Base-by-base conservation (phyloP, 2,797 vertebrate genomes). In the Macroramphosus scolopax region DNA sequence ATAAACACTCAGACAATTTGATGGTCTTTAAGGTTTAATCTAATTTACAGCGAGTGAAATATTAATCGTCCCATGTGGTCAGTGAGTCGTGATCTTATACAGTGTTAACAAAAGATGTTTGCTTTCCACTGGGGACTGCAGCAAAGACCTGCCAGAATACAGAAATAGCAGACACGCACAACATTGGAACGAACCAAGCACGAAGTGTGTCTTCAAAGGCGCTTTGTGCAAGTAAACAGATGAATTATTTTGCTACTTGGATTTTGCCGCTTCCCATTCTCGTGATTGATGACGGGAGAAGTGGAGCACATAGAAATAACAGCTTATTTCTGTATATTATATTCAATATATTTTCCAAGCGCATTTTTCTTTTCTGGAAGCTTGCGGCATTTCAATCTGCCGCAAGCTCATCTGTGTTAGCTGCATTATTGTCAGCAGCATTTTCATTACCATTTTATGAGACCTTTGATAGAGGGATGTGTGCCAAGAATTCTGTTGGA, bases 391-490 rank as follows among this genome's bases (percentile, higher is more conserved):
- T 63, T n/a, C n/a, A n/a, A n/a, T n/a, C n/a, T n/a, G n/a, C n/a
- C n/a, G n/a, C n/a, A n/a, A n/a, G n/a, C n/a, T n/a, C n/a, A n/a
- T n/a, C n/a, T n/a, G n/a, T n/a, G n/a, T n/a, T n/a, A n/a, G n/a
- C n/a, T n/a, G n/a, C n/a, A n/a, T n/a, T n/a, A n/a, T n/a, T n/a
- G n/a, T n/a, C 62, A 31, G 71, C 58, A 68, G 39, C 2, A 6
- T 38, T 76, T 77, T 82, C 78, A 84, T 88, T 84, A 77, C 32
- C 57, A 63, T 84, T 84, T 82, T 63, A 86, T 78, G 65, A 77
- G 53, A 50, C n/a, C 68, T 54, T 79, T 77, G 73, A 69, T 67
- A 69, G 55, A 80, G 78, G 53, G 62, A 77, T 64, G 46, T 30
- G 20, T 4, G 37, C 47, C 64, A 49, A 49, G 20, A 72, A 77